Percentiles rank a stretch among this genome's conserved stretches.
phyloP scores from a whole-genome alignment of 2,797 vertebrate species.

The Helarctos malayanus region DNA sequence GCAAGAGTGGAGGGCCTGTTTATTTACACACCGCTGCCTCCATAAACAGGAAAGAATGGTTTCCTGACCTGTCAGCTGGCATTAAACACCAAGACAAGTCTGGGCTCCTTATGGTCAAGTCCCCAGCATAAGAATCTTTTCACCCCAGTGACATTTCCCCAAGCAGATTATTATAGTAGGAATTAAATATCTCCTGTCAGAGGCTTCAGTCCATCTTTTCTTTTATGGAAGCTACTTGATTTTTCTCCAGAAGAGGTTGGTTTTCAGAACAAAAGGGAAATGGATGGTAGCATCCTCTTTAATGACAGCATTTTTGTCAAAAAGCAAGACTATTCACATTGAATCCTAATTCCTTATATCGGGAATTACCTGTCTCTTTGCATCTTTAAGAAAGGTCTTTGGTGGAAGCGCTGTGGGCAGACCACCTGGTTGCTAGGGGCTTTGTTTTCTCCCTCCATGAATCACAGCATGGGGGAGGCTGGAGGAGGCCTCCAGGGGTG shows the following conservation, averaged over 20 bases:
- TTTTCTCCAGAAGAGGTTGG: slow-evolving; percentile 44
- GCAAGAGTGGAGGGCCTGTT: slow-evolving; percentile 65
- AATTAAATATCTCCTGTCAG: neutral
- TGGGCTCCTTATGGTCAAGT: neutral
- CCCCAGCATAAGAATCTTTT: slow-evolving; percentile 35
- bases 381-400: slow-evolving; percentile 36
- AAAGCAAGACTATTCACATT: neutral
- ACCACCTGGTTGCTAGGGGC: fast-evolving
- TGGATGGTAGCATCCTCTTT: neutral
- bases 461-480: neutral
- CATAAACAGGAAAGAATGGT: slow-evolving; percentile 66
- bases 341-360: neutral
- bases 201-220: neutral
- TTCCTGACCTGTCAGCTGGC: neutral
- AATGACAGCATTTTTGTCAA: neutral
- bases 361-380: neutral
- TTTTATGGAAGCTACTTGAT: slow-evolving; percentile 33
- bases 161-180: neutral
- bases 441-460: neutral
- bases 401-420: neutral
- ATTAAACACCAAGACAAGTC: neutral
- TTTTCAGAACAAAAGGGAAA: slow-evolving; percentile 43
- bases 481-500: neutral
- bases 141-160: neutral
- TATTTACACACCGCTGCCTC: slow-evolving; percentile 47